Conservation (phyloP, 1,140 invertebrate genomes). For the Penaeus indicus region DNA sequence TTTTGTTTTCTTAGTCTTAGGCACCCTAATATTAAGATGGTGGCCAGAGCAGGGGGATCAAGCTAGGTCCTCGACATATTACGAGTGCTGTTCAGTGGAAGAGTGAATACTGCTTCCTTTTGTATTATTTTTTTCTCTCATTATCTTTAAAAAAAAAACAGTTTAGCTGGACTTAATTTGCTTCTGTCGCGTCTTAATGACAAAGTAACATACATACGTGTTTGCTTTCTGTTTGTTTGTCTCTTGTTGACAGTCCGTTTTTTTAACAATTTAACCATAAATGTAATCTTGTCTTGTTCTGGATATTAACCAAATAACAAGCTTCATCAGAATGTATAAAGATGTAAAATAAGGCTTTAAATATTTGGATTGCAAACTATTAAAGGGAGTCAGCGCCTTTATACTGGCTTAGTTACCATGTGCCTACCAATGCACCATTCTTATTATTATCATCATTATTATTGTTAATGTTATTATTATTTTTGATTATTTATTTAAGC, state of each 20-base stretch:
- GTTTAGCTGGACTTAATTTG: constrained; percentile 37
- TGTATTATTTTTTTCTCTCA: not conserved
- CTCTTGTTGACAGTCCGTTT: constrained; percentile 34
- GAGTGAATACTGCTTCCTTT: constrained; percentile 4
- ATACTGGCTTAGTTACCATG: no score
- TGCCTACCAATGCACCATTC: no score
- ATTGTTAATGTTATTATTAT: no score
- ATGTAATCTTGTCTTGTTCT: constrained; percentile 29
- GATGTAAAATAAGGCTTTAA: no score
- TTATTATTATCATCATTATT: no score
- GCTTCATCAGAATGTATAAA: not conserved
- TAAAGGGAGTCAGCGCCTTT: no score
- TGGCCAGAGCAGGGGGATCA: constrained; percentile 63
- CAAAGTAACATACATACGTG: constrained; percentile 42
- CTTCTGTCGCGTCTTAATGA: constrained; percentile 49
- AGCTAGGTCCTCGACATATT: constrained; percentile 6
- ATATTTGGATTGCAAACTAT: no score
- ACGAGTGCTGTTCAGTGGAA: no score
- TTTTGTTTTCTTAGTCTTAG: constrained; percentile 66
- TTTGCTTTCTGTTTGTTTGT: not conserved
- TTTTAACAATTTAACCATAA: constrained; percentile 31
- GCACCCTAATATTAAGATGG: constrained; percentile 65
- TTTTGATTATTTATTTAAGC: no score
- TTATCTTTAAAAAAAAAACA: constrained; percentile 1
- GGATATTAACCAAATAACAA: constrained; percentile 36